These are phyloP conservation scores for Neodiprion lecontei DNA, from an alignment of 1,140 invertebrate genomes.

Conservation along the genomic window DNA sequence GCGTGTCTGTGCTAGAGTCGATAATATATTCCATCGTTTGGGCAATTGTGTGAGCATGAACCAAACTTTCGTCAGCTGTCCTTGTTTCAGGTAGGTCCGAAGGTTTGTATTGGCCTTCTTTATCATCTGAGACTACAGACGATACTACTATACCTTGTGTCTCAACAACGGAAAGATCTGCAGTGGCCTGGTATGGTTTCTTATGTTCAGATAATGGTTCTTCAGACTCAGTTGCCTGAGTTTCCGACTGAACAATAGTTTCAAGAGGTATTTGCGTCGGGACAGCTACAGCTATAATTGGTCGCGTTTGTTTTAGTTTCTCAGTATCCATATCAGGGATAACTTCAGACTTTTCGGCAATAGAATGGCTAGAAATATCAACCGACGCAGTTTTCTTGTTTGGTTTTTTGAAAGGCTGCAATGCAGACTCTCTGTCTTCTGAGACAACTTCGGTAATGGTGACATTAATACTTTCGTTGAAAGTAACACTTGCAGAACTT, in stretches of 20 bases:
- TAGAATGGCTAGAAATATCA: constrained; percentile 52
- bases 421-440: constrained; percentile 61
- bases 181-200: constrained; percentile 40
- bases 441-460: constrained; percentile 55
- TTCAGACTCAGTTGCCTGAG: constrained; percentile 50
- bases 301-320: constrained; percentile 46
- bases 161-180: constrained; percentile 48
- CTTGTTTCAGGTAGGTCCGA: constrained; percentile 44
- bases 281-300: constrained; percentile 40
- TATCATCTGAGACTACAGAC: constrained; percentile 56
- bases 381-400: constrained; percentile 46
- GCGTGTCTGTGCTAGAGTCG: constrained; percentile 38
- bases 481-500: constrained; percentile 52
- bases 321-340: constrained; percentile 47
- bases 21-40: constrained; percentile 47
- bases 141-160: constrained; percentile 50
- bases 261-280: constrained; percentile 49
- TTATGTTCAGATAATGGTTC: constrained; percentile 40
- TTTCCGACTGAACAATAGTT: constrained; percentile 45
- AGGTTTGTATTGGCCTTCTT: constrained; percentile 56
- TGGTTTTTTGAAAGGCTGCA: constrained; percentile 47
- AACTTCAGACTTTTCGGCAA: constrained; percentile 59
- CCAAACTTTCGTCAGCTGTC: constrained; percentile 44
- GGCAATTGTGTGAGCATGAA: constrained; percentile 45
- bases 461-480: constrained; percentile 57